Conservation (phyloP, 1,140 invertebrate species). For the Popillia japonica region DNA sequence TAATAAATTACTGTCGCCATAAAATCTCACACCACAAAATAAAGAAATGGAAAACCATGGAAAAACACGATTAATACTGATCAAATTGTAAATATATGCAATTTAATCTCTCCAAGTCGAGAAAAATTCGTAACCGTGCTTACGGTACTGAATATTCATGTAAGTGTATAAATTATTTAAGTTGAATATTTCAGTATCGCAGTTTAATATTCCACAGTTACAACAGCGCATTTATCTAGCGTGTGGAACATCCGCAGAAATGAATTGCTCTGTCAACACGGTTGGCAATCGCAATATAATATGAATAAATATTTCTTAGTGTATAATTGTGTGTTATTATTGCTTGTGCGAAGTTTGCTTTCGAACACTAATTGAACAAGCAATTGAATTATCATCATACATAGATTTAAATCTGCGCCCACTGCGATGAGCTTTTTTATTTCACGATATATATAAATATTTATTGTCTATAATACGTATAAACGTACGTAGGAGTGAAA, state of each 20-base stretch:
- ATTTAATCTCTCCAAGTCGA: not conserved
- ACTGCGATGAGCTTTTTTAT: not conserved
- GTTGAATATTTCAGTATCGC: conserved; percentile 24
- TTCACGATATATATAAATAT: not conserved
- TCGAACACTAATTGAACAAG: conserved; percentile 12
- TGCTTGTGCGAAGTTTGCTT: conserved; percentile 5
- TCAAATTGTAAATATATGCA: conserved; percentile 34
- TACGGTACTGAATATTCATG: conserved; percentile 30
- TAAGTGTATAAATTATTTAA: conserved; percentile 31
- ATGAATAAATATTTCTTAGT: conserved; percentile 28
- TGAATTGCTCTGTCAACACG: conserved; percentile 19
- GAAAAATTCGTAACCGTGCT: not conserved
- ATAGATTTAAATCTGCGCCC: not conserved
- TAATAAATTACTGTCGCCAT: not conserved
- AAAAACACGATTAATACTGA: conserved; percentile 31
- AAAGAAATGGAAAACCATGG: not conserved
- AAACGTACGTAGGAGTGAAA: not conserved
- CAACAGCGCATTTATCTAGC: conserved; percentile 18
- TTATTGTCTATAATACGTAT: not conserved
- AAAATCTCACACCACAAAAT: not conserved
- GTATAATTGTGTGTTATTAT: conserved; percentile 28
- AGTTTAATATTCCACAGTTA: conserved; percentile 21
- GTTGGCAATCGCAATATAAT: conserved; percentile 26
- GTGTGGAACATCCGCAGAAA: conserved; percentile 12
- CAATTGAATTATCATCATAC: conserved; percentile 34